Conservation (phyloP, 2,888 invertebrate genomes). For the Leptodirus hochenwartii region DNA sequence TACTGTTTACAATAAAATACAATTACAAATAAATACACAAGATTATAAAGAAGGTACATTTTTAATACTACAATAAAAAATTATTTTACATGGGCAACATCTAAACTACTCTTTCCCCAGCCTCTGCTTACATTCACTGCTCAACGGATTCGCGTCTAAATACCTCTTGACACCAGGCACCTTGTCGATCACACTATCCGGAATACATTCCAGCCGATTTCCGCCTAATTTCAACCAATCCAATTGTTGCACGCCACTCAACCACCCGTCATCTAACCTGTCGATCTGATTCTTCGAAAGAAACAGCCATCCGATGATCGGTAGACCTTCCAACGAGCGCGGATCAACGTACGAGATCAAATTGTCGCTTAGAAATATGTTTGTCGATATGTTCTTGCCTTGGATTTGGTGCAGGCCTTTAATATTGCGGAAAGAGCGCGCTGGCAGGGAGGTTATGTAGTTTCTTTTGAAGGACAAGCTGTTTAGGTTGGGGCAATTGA, state of each 20-base stretch:
- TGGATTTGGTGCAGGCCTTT: slow-evolving; percentile 14
- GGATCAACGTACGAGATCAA: slow-evolving; percentile 14
- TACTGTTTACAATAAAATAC: too few species aligned
- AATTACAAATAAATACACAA: too few species aligned
- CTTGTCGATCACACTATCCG: slow-evolving; percentile 18
- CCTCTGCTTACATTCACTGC: slow-evolving; percentile 17
- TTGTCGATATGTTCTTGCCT: slow-evolving; percentile 14
- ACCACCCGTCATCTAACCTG: slow-evolving; percentile 15
- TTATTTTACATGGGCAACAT: too few species aligned
- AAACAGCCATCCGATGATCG: slow-evolving; percentile 15
- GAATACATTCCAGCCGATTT: slow-evolving; percentile 19
- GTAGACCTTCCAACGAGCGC: slow-evolving; percentile 14
- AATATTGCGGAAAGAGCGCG: slow-evolving; percentile 19
- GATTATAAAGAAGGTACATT: too few species aligned
- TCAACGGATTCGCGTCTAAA: slow-evolving; percentile 20
- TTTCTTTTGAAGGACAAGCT: slow-evolving; percentile 20
- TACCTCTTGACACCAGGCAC: slow-evolving; percentile 20
- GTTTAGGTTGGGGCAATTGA: slow-evolving; percentile 18
- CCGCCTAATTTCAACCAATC: slow-evolving; percentile 21
- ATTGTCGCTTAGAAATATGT: slow-evolving; percentile 16
- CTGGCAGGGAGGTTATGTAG: slow-evolving; percentile 16
- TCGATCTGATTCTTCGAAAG: slow-evolving; percentile 16
- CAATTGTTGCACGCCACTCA: slow-evolving; percentile 17
- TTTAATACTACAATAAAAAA: too few species aligned
- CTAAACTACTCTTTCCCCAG: slow-evolving; percentile 12